Conservation (phyloP, 1,140 invertebrate species). For the Drosophila kepulauana region DNA sequence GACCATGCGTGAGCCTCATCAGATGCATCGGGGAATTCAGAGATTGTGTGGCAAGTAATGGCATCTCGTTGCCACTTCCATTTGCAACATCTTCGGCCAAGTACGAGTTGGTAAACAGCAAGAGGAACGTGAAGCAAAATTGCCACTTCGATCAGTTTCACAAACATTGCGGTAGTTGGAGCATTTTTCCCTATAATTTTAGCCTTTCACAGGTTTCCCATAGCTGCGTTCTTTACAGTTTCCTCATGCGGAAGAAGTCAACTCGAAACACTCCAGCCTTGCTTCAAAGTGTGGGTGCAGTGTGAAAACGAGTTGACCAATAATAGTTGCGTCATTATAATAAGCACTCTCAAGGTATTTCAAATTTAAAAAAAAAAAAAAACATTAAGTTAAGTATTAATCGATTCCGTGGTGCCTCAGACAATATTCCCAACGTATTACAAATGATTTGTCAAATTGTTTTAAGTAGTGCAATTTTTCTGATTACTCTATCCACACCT, state of each 20-base stretch:
- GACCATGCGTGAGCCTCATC: constrained; percentile 42
- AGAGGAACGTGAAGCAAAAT: constrained; percentile 10
- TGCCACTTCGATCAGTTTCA: constrained; percentile 45
- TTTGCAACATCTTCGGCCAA: constrained; percentile 10
- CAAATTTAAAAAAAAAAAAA: neutral
- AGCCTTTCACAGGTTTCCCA: constrained; percentile 20
- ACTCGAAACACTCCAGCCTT: constrained; percentile 10
- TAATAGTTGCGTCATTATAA: constrained; percentile 45
- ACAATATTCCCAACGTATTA: too few species aligned
- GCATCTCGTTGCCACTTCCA: constrained; percentile 40
- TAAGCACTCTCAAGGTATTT: constrained; percentile 20
- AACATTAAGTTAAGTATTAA: neutral
- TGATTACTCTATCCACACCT: neutral
- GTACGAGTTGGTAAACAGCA: neutral
- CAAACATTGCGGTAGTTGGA: constrained; percentile 34
- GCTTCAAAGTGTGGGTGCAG: constrained; percentile 19
- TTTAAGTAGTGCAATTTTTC: neutral
- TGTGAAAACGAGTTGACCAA: constrained; percentile 29
- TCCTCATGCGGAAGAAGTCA: constrained; percentile 33
- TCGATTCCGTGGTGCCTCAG: neutral
- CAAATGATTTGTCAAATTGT: neutral
- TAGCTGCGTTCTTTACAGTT: constrained; percentile 26
- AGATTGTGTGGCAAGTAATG: constrained; percentile 22
- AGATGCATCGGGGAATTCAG: constrained; percentile 17
- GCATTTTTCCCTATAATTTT: constrained; percentile 19